Evolutionary conservation across 2,113 vertebrate genomes (phyloP), one percentile per base, ranked within the genome.

Genomic region (Scortum barcoo): DNA sequence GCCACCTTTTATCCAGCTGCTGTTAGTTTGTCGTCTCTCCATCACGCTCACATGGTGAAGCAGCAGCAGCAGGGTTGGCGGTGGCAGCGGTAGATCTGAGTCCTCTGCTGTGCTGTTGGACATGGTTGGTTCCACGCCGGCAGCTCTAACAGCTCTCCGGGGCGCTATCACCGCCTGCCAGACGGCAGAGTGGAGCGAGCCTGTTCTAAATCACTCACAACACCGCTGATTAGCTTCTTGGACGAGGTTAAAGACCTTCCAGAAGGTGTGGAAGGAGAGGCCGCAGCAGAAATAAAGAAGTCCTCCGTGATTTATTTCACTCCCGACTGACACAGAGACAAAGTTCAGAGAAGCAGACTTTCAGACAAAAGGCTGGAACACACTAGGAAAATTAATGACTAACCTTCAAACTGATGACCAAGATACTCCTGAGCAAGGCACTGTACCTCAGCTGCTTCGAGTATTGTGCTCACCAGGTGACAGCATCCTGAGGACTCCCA

Each of bases 101-200:
- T 54, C 76, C 82, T 83, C 81, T 54, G 75, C 28, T 69, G 78
- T 22, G 76, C 81, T 60, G 84, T 83, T 70, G 86, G 86, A 78
- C 81, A 78, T 0, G 84, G 42, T 69, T 13, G 81, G 89, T 83
- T 88, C 82, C 89, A 87, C 81, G 60, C 82, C 69, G 36, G 28
- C 72, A 11, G 69, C 54, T 78, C 54, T 74, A 78, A 86, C 73
- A 58, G 80, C 66, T 78, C 89, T 78, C 86, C 69, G 7, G 72
- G 82, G 86, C 79, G 13, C 76, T 56, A 87, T 89, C 79, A 51
- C 51, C 42, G 19, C 20, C 86, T 60, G 78, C 65, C 86, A 86
- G 86, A 72, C 68, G 26, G 85, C 65, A 9, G 76, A 58, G 74
- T 6, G 78, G 54, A 63, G 71, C 48, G 26, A 46, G 57, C 51